Percentiles rank a stretch among this genome's conserved stretches.
Conservation (phyloP, 2,888 invertebrate genomes). For the Andricus curvator region DNA sequence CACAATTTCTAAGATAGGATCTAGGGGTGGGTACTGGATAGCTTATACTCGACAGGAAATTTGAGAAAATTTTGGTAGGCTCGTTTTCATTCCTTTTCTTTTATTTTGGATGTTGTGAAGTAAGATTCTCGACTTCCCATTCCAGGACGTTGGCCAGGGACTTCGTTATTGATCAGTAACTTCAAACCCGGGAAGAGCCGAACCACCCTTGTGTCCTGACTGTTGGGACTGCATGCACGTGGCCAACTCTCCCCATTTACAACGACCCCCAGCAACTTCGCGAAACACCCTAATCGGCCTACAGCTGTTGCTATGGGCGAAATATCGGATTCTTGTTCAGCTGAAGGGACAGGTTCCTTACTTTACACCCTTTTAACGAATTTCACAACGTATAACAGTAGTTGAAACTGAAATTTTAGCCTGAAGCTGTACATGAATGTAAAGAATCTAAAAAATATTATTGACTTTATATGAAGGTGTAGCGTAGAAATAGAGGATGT, state of each 20-base stretch:
- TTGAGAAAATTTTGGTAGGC: not conserved
- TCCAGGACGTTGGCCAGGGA: not conserved
- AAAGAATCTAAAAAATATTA: not conserved
- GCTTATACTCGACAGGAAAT: slow-evolving; percentile 13
- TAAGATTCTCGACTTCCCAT: slow-evolving; percentile 15
- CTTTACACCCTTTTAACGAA: slow-evolving; percentile 41
- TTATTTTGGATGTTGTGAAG: not conserved
- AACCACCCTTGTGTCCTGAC: slow-evolving; percentile 58
- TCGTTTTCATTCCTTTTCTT: slow-evolving; percentile 5
- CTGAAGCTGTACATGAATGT: not conserved
- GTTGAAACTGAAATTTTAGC: not conserved
- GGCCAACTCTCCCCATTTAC: slow-evolving; percentile 68
- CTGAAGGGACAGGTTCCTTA: slow-evolving; percentile 53
- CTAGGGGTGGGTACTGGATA: slow-evolving; percentile 25
- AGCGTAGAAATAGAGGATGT: not conserved
- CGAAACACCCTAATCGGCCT: slow-evolving; percentile 49
- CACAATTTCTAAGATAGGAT: not conserved
- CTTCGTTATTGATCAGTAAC: slow-evolving; percentile 67
- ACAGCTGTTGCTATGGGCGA: slow-evolving; percentile 58
- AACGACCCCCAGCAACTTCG: slow-evolving; percentile 60
- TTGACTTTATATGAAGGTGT: not conserved
- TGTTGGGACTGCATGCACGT: slow-evolving; percentile 61
- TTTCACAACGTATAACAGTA: not conserved
- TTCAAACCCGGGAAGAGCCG: slow-evolving; percentile 61
- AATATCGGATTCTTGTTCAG: slow-evolving; percentile 47